A percentile compares a stretch with the other conserved stretches of the same genome.
Conservation (phyloP, 2,888 invertebrate species). For the Lithophane ornitopus region DNA sequence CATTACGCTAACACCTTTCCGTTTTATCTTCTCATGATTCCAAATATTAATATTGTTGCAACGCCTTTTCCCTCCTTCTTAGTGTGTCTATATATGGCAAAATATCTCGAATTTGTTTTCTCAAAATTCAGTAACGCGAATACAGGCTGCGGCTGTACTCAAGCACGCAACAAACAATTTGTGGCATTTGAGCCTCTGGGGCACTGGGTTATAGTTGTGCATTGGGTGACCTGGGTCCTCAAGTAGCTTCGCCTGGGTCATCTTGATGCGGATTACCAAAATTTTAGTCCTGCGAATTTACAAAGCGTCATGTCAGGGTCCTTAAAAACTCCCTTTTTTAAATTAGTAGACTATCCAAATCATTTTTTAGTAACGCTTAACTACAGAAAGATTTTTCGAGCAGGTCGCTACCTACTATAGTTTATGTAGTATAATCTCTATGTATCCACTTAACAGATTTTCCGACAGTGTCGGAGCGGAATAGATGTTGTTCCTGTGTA, state of each 20-base stretch:
- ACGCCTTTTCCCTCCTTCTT: not conserved
- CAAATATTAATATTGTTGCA: conserved; percentile 6
- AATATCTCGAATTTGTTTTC: not conserved
- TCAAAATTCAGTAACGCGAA: not conserved
- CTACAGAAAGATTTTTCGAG: not conserved
- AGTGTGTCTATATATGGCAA: not conserved
- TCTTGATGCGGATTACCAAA: not conserved
- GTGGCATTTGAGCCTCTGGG: not conserved
- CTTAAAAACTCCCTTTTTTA: not conserved
- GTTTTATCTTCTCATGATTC: not conserved
- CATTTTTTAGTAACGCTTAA: not conserved
- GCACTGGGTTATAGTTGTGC: not conserved
- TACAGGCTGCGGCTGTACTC: not conserved
- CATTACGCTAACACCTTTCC: not conserved
- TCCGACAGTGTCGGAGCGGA: not conserved
- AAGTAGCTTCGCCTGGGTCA: not conserved
- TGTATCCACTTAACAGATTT: not conserved
- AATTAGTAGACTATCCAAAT: not conserved
- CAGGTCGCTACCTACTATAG: not conserved
- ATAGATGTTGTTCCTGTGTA: not conserved
- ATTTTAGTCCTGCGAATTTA: not conserved
- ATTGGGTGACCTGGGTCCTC: not conserved
- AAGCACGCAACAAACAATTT: not conserved
- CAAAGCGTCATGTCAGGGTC: not conserved
- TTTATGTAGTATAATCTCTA: not conserved